phyloP scores from a whole-genome alignment of 1,140 invertebrate genomes.

The Drosophila mojavensis region DNA sequence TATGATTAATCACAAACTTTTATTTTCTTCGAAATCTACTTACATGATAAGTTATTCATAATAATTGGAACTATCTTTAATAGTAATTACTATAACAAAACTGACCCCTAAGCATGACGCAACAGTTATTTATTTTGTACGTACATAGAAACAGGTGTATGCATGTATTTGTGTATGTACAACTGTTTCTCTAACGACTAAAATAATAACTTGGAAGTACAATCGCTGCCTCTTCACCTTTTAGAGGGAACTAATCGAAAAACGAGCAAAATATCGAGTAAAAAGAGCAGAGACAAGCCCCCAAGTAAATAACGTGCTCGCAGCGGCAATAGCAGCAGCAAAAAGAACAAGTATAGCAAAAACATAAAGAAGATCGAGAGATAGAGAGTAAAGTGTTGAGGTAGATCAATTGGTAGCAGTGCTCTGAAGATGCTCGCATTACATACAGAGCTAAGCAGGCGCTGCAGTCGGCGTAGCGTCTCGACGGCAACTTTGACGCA shows the following conservation, averaged over 20 bases:
- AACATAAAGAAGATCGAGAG: constrained; percentile 11
- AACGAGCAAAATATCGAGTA: constrained; percentile 17
- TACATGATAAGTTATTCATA: not conserved
- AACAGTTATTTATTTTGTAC: not conserved
- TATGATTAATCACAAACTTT: not conserved
- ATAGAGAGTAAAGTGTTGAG: not conserved
- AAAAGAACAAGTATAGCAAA: constrained; percentile 1
- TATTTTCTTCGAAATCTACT: not conserved
- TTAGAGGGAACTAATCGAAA: constrained; percentile 46
- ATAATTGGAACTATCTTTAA: not conserved
- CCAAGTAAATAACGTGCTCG: constrained; percentile 41
- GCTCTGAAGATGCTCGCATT: constrained; percentile 7
- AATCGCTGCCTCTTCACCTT: constrained; percentile 45
- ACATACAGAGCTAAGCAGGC: not conserved
- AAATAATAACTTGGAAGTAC: constrained; percentile 32
- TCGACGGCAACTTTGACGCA: constrained; percentile 11
- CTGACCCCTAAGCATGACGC: constrained; percentile 3
- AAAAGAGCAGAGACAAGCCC: constrained; percentile 57
- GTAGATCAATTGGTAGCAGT: constrained; percentile 37
- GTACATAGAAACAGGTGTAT: not conserved
- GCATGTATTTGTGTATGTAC: not conserved
- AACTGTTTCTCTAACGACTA: constrained; percentile 19
- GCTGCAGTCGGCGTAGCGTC: constrained; percentile 16
- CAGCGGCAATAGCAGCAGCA: not conserved
- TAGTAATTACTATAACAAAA: not conserved